Conservation (phyloP, 2,113 vertebrate genomes). For the Callithrix jacchus region DNA sequence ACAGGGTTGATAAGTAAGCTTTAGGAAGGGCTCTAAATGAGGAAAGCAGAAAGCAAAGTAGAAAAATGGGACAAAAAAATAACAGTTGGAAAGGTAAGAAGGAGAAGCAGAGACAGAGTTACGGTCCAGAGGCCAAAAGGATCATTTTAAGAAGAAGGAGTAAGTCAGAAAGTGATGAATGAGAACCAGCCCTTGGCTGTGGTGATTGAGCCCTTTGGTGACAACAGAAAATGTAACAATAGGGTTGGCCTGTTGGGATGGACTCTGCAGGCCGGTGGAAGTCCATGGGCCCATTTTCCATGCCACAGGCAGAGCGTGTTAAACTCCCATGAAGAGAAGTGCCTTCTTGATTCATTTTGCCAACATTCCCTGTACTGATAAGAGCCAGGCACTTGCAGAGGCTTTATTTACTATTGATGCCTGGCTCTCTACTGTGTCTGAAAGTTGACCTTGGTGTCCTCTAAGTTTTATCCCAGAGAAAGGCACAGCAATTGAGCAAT, state of each 20-base stretch:
- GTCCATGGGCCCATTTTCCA: not conserved
- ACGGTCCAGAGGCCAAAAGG: not conserved
- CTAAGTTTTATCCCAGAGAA: conserved; percentile 5
- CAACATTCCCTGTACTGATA: not conserved
- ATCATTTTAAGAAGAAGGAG: not conserved
- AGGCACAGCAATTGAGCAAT: not conserved
- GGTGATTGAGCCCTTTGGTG: not conserved
- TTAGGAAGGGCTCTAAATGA: not conserved
- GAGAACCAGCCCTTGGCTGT: not conserved
- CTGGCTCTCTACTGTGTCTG: not conserved
- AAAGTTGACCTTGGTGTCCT: conserved; percentile 3
- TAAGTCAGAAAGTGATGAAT: not conserved
- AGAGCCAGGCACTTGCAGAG: not conserved
- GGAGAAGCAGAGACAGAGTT: not conserved
- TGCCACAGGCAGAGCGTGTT: not conserved
- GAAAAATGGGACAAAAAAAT: not conserved
- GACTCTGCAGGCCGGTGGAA: not conserved
- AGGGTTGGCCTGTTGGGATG: not conserved
- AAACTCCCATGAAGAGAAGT: not conserved
- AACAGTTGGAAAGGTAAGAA: not conserved
- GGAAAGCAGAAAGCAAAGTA: not conserved
- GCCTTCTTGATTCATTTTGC: not conserved
- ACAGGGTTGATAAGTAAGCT: not conserved
- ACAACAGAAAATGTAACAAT: not conserved
- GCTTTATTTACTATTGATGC: not conserved